These are phyloP conservation scores for Druon quercuslanigerum DNA, from an alignment of 1,140 invertebrate species.

Conservation along the genomic window DNA sequence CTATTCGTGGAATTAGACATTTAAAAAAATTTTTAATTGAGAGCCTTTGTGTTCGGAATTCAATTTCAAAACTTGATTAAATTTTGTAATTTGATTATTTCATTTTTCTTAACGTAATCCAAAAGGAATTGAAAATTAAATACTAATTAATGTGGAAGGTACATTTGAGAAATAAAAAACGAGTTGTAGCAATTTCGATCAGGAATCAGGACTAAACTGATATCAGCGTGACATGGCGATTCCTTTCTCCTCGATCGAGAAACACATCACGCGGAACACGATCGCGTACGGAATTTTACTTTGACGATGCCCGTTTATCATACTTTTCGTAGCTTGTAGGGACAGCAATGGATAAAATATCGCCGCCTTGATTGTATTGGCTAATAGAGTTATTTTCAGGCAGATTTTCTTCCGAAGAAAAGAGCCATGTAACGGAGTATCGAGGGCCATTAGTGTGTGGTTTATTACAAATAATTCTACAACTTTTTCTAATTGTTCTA, in stretches of 20 bases:
- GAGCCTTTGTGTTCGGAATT: slow-evolving; percentile 17
- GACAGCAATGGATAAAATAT: slow-evolving; percentile 28
- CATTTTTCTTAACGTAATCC: neutral
- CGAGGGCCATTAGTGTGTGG: neutral
- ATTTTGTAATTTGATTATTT: slow-evolving; percentile 14
- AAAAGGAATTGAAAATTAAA: slow-evolving; percentile 16
- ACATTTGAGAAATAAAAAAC: neutral
- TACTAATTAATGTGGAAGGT: slow-evolving; percentile 11
- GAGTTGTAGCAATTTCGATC: neutral
- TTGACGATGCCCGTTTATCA: slow-evolving; percentile 12
- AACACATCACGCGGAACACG: slow-evolving; percentile 26
- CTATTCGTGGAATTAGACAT: neutral
- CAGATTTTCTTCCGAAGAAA: neutral
- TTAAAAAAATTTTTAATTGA: slow-evolving; percentile 11
- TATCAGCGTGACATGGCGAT: slow-evolving; percentile 44
- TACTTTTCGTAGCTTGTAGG: slow-evolving; percentile 17
- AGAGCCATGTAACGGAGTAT: neutral
- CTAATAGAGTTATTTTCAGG: slow-evolving; percentile 1
- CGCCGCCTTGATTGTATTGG: neutral
- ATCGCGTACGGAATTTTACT: slow-evolving; percentile 7
- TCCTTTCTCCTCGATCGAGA: slow-evolving; percentile 36
- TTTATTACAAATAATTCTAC: neutral
- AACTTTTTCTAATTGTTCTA: neutral
- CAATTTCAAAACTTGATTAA: slow-evolving; percentile 20
- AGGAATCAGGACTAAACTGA: slow-evolving; percentile 21